Evolutionary conservation across 2,888 invertebrate genomes (phyloP).

Genomic region (Isotomurus palustris): DNA sequence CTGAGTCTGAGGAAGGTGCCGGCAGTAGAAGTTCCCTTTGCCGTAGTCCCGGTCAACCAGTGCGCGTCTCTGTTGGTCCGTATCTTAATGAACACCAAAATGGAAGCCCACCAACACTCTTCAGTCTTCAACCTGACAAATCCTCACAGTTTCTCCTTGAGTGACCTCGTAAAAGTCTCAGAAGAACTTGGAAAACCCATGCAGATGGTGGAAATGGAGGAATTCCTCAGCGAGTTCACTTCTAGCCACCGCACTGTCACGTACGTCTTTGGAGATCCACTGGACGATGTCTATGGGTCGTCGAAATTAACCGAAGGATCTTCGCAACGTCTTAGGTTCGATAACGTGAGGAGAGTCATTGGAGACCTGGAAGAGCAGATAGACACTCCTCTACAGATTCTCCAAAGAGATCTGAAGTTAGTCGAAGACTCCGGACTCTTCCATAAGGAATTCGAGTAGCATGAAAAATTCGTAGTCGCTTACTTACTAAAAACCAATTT

Average conservation of each 20-base stretch:
- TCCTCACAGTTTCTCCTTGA: neutral
- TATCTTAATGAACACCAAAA: constrained; percentile 9
- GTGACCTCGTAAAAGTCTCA: constrained; percentile 14
- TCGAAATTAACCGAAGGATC: too few relatives aligned
- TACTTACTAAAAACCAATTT: too few relatives aligned
- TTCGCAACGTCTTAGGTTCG: neutral
- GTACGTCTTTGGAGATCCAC: too few relatives aligned
- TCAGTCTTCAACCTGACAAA: constrained; percentile 16
- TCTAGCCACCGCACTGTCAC: too few relatives aligned
- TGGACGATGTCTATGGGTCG: too few relatives aligned
- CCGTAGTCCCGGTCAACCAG: constrained; percentile 10
- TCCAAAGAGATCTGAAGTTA: constrained; percentile 15
- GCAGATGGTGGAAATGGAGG: constrained; percentile 9
- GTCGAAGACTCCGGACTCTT: constrained; percentile 18
- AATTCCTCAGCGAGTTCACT: constrained; percentile 5
- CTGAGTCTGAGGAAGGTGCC: constrained; percentile 14
- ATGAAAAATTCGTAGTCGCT: neutral
- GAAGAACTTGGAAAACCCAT: constrained; percentile 9
- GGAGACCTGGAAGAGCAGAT: too few relatives aligned
- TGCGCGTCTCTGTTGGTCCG: constrained; percentile 2
- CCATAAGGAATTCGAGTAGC: constrained; percentile 8
- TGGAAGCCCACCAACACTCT: too few relatives aligned
- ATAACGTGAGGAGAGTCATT: too few relatives aligned
- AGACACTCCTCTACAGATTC: constrained; percentile 9
- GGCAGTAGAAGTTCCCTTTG: constrained; percentile 7